Evolutionary conservation across 2,113 vertebrate genomes (phyloP).

Genomic region (Actenoides hombroni): DNA sequence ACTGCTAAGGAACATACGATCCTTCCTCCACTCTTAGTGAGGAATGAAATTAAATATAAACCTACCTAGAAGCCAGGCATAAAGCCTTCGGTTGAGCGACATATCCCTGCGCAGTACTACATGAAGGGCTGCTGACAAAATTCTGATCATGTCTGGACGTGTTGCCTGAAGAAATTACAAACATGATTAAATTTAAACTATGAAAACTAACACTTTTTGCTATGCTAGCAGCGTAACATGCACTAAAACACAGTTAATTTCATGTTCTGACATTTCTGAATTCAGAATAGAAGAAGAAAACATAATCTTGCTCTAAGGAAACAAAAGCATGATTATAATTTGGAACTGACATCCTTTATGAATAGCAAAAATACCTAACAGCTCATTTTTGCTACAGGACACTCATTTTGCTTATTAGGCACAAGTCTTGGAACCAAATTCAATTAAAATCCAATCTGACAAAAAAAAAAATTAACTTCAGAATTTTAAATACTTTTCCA

Average conservation of each 20-base stretch:
- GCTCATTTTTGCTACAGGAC: background rate
- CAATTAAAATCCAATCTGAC: background rate
- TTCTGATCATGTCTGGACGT: slow-evolving; percentile 94
- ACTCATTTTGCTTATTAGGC: background rate
- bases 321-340: background rate
- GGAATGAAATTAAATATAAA: background rate
- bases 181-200: background rate
- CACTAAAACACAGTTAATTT: background rate
- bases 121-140: slow-evolving; percentile 95
- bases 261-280: background rate
- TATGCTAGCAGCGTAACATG: background rate
- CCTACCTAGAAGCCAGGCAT: slow-evolving; percentile 97
- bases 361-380: background rate
- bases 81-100: slow-evolving; percentile 97
- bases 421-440: background rate
- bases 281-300: background rate
- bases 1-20: background rate
- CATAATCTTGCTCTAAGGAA: background rate
- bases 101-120: slow-evolving; percentile 97
- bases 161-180: slow-evolving; percentile 83
- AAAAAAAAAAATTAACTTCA: background rate
- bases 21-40: background rate
- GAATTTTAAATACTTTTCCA: background rate
- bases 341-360: background rate
- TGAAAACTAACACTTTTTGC: background rate